phyloP scores from a whole-genome alignment of 2,113 vertebrate species.

The Rynchops niger region DNA sequence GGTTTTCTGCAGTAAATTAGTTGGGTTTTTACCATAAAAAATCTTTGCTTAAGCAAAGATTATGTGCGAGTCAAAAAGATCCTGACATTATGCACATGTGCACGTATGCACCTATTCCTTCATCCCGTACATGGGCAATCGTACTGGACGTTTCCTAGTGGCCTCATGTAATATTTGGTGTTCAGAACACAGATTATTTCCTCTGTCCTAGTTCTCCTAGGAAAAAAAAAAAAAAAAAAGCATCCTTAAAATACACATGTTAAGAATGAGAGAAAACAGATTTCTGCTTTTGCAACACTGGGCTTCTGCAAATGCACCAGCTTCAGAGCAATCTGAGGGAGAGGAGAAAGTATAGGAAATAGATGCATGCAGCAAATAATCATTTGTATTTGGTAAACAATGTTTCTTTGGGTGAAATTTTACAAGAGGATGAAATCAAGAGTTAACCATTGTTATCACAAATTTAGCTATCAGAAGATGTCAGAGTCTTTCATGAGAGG shows the following conservation, averaged over 20 bases:
- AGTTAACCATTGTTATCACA: not conserved
- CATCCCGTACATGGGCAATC: not conserved
- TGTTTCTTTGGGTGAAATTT: not conserved
- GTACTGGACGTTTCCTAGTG: not conserved
- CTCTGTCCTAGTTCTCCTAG: not conserved
- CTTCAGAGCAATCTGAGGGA: not conserved
- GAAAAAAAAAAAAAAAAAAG: not conserved
- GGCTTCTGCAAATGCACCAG: not conserved
- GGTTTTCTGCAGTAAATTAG: not conserved
- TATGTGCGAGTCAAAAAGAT: not conserved
- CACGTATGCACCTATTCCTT: not conserved
- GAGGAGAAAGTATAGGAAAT: not conserved
- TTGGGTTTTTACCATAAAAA: no score
- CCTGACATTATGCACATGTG: not conserved
- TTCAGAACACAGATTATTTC: not conserved
- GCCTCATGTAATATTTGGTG: not conserved
- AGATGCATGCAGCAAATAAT: not conserved
- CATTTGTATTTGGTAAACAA: not conserved
- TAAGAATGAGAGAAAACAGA: not conserved
- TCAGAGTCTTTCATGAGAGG: not conserved
- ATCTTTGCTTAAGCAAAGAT: not conserved
- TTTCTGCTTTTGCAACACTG: not conserved
- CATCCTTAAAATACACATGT: not conserved
- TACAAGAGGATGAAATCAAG: not conserved
- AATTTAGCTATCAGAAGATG: not conserved